phyloP scores from a whole-genome alignment of 1,140 invertebrate genomes.

The Scaptomyza pallida region DNA sequence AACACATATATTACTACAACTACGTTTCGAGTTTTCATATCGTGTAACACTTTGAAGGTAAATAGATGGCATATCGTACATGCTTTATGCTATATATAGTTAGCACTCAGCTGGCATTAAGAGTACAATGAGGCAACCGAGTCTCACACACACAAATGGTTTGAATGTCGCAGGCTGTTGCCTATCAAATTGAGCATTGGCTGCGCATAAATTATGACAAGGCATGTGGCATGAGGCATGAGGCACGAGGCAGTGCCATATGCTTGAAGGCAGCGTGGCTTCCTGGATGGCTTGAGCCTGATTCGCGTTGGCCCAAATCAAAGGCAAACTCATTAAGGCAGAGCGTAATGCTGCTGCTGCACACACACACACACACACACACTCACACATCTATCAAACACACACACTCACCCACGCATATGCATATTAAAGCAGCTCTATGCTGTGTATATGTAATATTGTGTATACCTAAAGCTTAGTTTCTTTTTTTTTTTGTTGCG shows the following conservation, averaged over 20 bases:
- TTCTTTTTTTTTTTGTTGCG: constrained; percentile 43
- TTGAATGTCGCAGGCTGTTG: constrained; percentile 59
- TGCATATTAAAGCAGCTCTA: constrained; percentile 73
- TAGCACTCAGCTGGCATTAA: constrained; percentile 32
- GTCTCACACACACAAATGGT: constrained; percentile 60
- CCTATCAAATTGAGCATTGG: constrained; percentile 72
- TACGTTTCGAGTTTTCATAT: constrained; percentile 1
- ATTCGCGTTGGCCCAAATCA: constrained; percentile 65
- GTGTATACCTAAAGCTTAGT: constrained; percentile 26
- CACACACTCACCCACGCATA: constrained; percentile 49
- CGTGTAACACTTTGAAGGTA: constrained; percentile 58
- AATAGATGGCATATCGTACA: constrained; percentile 42
- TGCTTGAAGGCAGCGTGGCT: constrained; percentile 13
- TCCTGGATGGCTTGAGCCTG: constrained; percentile 33
- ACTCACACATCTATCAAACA: neutral
- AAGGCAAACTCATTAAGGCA: constrained; percentile 78
- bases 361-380: constrained; percentile 15
- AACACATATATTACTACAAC: neutral
- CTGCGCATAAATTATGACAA: constrained; percentile 75
- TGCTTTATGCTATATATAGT: constrained; percentile 14
- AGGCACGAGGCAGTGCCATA: neutral
- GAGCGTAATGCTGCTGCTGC: constrained; percentile 42
- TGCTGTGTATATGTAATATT: constrained; percentile 71
- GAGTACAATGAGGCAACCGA: constrained; percentile 20
- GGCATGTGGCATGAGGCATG: neutral